Conservation (phyloP, 2,888 invertebrate genomes). For the Drosophila koepferae region DNA sequence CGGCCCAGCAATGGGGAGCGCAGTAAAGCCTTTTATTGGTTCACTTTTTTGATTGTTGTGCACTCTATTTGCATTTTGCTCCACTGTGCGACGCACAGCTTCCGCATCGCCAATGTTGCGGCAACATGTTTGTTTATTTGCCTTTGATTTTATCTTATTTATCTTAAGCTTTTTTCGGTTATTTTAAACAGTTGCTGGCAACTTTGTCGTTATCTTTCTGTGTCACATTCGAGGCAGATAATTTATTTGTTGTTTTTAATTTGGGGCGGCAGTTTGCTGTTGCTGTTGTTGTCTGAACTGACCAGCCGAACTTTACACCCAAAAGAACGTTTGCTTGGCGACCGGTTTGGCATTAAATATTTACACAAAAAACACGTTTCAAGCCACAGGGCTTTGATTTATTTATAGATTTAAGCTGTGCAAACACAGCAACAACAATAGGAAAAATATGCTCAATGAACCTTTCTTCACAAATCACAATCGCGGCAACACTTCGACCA, state of each 20-base stretch:
- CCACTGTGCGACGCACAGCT: conserved; percentile 46
- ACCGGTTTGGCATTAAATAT: conserved; percentile 60
- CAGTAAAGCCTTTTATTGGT: conserved; percentile 24
- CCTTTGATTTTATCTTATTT: conserved; percentile 41
- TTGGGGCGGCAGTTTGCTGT: conserved; percentile 13
- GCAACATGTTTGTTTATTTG: conserved; percentile 65
- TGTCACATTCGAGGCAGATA: conserved; percentile 50
- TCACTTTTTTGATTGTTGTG: conserved; percentile 16
- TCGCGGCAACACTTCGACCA: conserved; percentile 53
- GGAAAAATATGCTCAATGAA: conserved; percentile 71
- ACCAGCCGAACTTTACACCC: conserved; percentile 50
- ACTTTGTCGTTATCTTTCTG: conserved; percentile 69
- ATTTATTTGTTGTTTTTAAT: conserved; percentile 12
- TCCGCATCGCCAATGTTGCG: conserved; percentile 60
- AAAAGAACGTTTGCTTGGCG: conserved; percentile 35
- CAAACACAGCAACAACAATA: conserved; percentile 9
- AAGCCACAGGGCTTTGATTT: conserved; percentile 46
- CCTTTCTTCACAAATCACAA: conserved; percentile 63
- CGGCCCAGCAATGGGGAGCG: conserved; percentile 52
- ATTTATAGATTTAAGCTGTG: conserved; percentile 63
- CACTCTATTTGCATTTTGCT: conserved; percentile 28
- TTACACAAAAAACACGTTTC: conserved; percentile 44
- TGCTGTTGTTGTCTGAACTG: conserved; percentile 43
- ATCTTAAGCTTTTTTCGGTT: conserved; percentile 37
- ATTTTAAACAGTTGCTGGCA: conserved; percentile 53